phyloP scores from a whole-genome alignment of 2,797 vertebrate genomes.

The Cynopterus sphinx region DNA sequence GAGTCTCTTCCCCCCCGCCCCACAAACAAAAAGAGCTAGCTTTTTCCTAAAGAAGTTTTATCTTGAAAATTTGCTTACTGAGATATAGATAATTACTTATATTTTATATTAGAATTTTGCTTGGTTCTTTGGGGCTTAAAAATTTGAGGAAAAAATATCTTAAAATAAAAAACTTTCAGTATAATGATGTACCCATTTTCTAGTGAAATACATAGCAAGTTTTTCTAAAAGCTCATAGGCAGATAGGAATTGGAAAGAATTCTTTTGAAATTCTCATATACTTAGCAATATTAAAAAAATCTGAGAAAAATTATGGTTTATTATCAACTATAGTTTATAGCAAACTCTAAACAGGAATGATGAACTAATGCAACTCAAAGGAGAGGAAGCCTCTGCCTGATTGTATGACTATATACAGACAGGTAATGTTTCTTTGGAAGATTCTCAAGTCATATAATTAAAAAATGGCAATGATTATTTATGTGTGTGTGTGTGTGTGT shows the following conservation, averaged over 20 bases:
- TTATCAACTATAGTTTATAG: background rate
- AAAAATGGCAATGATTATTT: background rate
- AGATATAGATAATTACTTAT: background rate
- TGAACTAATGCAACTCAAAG: background rate
- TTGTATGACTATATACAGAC: background rate
- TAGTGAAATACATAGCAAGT: background rate
- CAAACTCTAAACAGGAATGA: background rate
- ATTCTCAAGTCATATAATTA: background rate
- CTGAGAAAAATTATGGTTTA: background rate
- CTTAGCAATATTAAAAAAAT: background rate
- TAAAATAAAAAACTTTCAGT: background rate
- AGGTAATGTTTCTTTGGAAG: background rate
- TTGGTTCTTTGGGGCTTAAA: background rate
- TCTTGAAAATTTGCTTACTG: background rate
- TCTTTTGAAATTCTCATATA: background rate
- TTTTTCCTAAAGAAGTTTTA: background rate
- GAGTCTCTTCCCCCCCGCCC: background rate
- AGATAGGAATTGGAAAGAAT: background rate
- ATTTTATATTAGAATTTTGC: background rate
- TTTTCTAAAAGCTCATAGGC: background rate
- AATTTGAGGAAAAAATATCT: background rate
- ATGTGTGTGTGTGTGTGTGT: too few relatives aligned
- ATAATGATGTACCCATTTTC: background rate
- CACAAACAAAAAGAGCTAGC: background rate
- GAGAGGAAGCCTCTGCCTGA: background rate